phyloP scores from a whole-genome alignment of 1,140 invertebrate genomes.

The Musca domestica region DNA sequence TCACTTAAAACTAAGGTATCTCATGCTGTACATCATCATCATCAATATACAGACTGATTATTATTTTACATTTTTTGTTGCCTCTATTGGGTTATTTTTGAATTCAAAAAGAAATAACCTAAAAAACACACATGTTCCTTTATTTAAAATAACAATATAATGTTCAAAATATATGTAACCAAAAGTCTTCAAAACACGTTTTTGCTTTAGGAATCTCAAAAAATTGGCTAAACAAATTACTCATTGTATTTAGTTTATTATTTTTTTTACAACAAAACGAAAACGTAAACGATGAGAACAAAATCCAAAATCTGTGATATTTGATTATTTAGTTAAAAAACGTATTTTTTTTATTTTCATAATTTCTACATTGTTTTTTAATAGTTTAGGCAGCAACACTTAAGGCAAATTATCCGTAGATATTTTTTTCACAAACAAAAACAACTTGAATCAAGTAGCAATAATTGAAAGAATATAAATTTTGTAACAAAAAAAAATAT shows the following conservation, averaged over 20 bases:
- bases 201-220: constrained; percentile 9
- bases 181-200: constrained; percentile 14
- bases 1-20: too few species aligned
- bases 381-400: constrained; percentile 6
- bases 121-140: constrained; percentile 13
- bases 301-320: constrained; percentile 20
- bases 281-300: not conserved
- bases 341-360: not conserved
- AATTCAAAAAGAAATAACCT: too few species aligned
- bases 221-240: not conserved
- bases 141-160: not conserved
- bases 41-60: too few species aligned
- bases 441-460: not conserved
- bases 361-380: not conserved
- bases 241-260: too few species aligned
- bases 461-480: not conserved
- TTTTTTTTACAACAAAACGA: too few species aligned
- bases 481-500: too few species aligned
- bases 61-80: too few species aligned
- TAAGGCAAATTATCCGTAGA: not conserved
- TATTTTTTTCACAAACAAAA: not conserved
- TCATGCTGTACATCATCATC: too few species aligned
- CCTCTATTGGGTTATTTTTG: too few species aligned
- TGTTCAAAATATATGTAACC: constrained; percentile 2
- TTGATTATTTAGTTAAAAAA: constrained; percentile 7